Conservation (phyloP, 2,797 vertebrate genomes). For the Garrulus glandarius region DNA sequence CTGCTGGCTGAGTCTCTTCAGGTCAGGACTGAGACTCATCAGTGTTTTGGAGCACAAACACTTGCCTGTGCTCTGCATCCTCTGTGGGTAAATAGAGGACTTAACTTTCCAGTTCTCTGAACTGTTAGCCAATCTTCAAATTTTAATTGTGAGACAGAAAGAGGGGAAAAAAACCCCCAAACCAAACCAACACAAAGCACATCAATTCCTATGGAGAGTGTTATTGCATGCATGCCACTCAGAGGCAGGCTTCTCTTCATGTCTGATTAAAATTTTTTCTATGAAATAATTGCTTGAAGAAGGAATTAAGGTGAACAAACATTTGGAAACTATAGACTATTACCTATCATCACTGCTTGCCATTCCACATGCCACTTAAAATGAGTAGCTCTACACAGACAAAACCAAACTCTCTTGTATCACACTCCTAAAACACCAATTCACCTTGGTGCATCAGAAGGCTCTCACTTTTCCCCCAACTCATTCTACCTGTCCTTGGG, state of each 20-base stretch:
- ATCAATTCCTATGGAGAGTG: background rate
- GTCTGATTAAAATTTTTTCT: background rate
- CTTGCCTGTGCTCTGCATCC: background rate
- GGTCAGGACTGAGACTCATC: background rate
- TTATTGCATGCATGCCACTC: background rate
- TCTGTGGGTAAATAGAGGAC: background rate
- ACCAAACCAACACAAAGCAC: background rate
- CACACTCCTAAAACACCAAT: background rate
- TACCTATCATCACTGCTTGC: background rate
- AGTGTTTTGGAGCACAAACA: background rate
- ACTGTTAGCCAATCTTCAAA: background rate
- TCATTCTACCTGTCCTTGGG: background rate
- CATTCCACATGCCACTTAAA: background rate
- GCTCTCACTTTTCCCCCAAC: background rate
- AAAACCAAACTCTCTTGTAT: background rate
- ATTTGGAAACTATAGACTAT: background rate
- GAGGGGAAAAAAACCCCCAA: accelerated
- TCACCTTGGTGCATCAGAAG: background rate
- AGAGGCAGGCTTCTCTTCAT: background rate
- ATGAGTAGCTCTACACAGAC: background rate
- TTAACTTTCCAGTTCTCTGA: slow-evolving; percentile 20
- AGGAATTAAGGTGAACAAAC: background rate
- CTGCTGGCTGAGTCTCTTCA: background rate
- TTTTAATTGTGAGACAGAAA: slow-evolving; percentile 2
- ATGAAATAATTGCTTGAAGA: background rate